Conservation (phyloP, 2,888 invertebrate species). For the Tuta absoluta region DNA sequence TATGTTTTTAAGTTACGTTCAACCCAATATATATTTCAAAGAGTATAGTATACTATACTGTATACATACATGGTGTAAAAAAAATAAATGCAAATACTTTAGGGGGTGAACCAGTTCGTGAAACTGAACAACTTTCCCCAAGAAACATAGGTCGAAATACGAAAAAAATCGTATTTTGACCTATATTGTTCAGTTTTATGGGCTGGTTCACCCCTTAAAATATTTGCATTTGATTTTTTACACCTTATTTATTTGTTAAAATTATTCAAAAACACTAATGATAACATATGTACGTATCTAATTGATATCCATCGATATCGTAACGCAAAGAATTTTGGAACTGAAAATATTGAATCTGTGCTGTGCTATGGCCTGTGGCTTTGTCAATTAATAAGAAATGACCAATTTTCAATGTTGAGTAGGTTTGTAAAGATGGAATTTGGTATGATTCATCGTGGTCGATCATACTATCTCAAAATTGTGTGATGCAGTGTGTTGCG, state of each 20-base stretch:
- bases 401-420: slow-evolving; percentile 63
- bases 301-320: neutral
- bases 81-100: too few relatives aligned
- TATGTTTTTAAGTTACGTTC: too few relatives aligned
- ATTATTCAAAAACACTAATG: neutral
- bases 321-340: neutral
- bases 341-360: slow-evolving; percentile 38
- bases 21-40: too few relatives aligned
- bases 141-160: too few relatives aligned
- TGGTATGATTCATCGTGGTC: slow-evolving; percentile 29
- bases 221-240: too few relatives aligned
- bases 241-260: neutral
- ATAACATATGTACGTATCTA: neutral
- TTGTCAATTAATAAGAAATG: slow-evolving; percentile 53
- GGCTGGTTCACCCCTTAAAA: too few relatives aligned
- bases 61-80: too few relatives aligned
- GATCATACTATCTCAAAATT: slow-evolving; percentile 20
- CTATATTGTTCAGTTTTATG: too few relatives aligned
- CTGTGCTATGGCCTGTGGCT: slow-evolving; percentile 24
- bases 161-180: too few relatives aligned
- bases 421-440: slow-evolving; percentile 33
- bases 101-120: too few relatives aligned
- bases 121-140: too few relatives aligned
- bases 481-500: slow-evolving; percentile 25
- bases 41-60: too few relatives aligned